A percentile compares a stretch with the other conserved stretches of the same genome.
phyloP scores from a whole-genome alignment of 2,113 vertebrate species.

The Colistium nudipinnis region DNA sequence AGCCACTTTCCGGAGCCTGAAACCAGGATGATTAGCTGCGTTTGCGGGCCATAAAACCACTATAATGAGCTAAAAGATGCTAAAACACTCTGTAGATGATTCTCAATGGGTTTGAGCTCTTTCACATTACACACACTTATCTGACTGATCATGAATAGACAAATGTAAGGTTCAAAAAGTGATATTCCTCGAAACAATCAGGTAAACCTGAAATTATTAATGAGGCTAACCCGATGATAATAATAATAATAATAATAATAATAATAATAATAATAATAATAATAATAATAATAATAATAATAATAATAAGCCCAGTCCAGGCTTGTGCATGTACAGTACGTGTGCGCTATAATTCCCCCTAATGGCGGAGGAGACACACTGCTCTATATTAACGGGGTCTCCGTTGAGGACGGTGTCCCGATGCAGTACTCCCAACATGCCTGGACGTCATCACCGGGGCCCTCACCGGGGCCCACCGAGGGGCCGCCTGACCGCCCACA shows the following conservation, averaged over 20 bases:
- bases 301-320: not conserved
- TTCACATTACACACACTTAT: not conserved
- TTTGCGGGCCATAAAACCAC: not conserved
- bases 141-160: not conserved
- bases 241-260: no score
- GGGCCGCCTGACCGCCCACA: constrained; percentile 73
- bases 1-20: not conserved
- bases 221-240: no score
- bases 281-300: not conserved
- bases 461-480: constrained; percentile 74
- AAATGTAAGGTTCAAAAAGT: no score
- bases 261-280: no score
- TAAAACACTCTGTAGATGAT: not conserved
- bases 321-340: not conserved
- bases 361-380: constrained; percentile 21
- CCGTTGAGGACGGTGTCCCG: constrained; percentile 66
- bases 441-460: constrained; percentile 64
- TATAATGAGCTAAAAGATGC: not conserved
- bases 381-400: constrained; percentile 61
- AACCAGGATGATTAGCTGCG: not conserved
- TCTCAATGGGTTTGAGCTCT: not conserved
- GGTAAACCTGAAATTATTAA: no score
- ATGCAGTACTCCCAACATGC: constrained; percentile 77
- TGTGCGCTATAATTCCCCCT: constrained; percentile 5
- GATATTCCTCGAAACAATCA: no score